Evolutionary conservation across 1,140 invertebrate species (phyloP), one percentile per base, ranked within the genome.

Genomic region (Drosophila lowei): DNA sequence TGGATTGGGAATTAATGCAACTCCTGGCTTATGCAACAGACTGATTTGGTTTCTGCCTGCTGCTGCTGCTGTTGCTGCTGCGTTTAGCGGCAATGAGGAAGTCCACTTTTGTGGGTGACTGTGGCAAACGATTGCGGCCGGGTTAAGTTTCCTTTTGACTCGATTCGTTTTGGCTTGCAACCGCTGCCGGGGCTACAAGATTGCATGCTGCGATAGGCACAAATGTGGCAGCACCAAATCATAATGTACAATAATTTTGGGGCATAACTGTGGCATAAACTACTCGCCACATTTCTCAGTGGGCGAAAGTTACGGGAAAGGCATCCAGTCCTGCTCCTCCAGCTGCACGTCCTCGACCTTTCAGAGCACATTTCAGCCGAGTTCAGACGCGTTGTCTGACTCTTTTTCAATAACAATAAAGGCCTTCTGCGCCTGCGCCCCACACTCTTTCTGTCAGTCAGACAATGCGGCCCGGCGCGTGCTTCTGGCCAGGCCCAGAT

Each of bases 341-440:
- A 62, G 49, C 60, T 38, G 74, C 64, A 74, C 77, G 80, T 85
- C 81, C 81, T 85, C 81, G 81, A 85, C 81, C 83, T 76, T 71
- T 78, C 4, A 43, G 54, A 42, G 60, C 58, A 13, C 34, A 38
- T 38, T 38, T 43, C 70, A 57, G 57, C 49, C 59, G 41, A 46
- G 59, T 50, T 71, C 38, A 46, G 49, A 43, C 53, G 49, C 28
- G 25, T 53, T 58, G 66, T 38, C 25, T 28, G 43, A 43, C 15
- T 42, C 30, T 55, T 72, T 63, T 79, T 79, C 79, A 79, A 84
- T 83, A 84, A 77, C 83, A 81, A 86, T 77, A 85, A 81, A 77
- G 63, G 44, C 81, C 59, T 66, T 16, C 41, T 54, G 67, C 68
- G 48, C 58, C 63, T 74, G 60, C 58, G 38, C 60, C 46, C 25